Percentiles rank a stretch among this genome's conserved stretches.
Evolutionary conservation across 2,888 invertebrate species (phyloP).

Genomic region (Troides aeacus): DNA sequence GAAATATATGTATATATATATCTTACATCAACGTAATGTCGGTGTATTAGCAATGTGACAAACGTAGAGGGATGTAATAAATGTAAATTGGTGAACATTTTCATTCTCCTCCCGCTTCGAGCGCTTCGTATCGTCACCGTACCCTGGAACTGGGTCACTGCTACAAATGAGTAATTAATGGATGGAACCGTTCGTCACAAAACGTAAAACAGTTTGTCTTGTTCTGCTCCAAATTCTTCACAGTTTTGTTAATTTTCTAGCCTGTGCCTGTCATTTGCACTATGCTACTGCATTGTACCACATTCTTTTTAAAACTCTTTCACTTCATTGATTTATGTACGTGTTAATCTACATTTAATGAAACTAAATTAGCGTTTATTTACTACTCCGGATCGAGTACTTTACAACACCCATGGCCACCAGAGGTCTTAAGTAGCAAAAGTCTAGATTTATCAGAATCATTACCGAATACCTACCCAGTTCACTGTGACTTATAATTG

Average conservation of each 20-base stretch:
- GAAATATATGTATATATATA: neutral
- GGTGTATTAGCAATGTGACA: neutral
- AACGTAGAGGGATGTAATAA: constrained; percentile 3
- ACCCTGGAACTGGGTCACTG: constrained; percentile 21
- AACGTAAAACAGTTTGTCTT: constrained; percentile 16
- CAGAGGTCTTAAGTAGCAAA: too few relatives aligned
- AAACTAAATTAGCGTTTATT: too few relatives aligned
- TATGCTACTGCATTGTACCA: neutral
- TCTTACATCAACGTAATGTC: neutral
- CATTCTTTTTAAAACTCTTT: neutral
- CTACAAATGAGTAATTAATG: constrained; percentile 28
- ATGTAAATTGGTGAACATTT: constrained; percentile 18
- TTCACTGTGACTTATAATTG: too few relatives aligned
- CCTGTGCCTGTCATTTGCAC: neutral
- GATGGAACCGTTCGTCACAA: constrained; percentile 22
- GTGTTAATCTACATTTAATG: too few relatives aligned
- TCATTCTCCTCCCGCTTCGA: neutral
- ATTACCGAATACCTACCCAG: too few relatives aligned
- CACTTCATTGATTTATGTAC: too few relatives aligned
- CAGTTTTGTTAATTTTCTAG: neutral
- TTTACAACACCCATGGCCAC: too few relatives aligned
- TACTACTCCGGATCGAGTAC: too few relatives aligned
- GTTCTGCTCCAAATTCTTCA: constrained; percentile 2
- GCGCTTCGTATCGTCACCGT: constrained; percentile 13
- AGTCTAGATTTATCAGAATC: too few relatives aligned